Percentiles rank a stretch among this genome's conserved stretches.
phyloP scores from a whole-genome alignment of 2,797 vertebrate species.

The Ciconia nigra region DNA sequence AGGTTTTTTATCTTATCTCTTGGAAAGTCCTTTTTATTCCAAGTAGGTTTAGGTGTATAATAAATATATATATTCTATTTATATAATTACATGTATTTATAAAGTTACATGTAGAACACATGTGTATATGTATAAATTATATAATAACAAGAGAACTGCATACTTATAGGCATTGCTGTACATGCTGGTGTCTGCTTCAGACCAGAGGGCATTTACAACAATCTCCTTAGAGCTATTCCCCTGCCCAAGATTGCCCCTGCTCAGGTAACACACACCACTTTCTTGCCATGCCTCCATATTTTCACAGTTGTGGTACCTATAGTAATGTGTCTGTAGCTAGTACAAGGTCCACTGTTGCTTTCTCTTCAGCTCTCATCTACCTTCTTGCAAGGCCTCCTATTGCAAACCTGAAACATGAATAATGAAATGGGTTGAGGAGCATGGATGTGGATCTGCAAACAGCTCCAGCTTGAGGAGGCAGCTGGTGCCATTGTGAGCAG shows the following conservation, averaged over 20 bases:
- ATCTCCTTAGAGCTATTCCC: not conserved
- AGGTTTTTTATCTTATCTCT: not conserved
- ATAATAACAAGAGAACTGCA: not conserved
- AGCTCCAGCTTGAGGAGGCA: not conserved
- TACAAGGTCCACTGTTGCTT: not conserved
- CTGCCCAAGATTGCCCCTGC: not conserved
- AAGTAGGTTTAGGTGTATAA: not conserved
- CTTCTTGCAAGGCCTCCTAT: not conserved
- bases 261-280: not conserved
- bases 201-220: not conserved
- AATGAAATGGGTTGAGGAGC: not conserved
- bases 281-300: fast-evolving
- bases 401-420: not conserved
- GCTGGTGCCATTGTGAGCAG: too few species aligned
- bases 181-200: not conserved
- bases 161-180: fast-evolving
- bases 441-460: not conserved
- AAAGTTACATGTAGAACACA: not conserved
- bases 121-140: not conserved
- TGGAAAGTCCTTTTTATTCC: not conserved
- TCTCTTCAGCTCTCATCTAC: not conserved
- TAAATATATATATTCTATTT: not conserved
- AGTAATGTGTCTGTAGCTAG: too few species aligned
- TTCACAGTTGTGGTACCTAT: not conserved
- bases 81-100: too few species aligned